Base-by-base conservation (phyloP, 92 coral and sea anemone genomes). In the Zoanthus sansibaricus region DNA sequence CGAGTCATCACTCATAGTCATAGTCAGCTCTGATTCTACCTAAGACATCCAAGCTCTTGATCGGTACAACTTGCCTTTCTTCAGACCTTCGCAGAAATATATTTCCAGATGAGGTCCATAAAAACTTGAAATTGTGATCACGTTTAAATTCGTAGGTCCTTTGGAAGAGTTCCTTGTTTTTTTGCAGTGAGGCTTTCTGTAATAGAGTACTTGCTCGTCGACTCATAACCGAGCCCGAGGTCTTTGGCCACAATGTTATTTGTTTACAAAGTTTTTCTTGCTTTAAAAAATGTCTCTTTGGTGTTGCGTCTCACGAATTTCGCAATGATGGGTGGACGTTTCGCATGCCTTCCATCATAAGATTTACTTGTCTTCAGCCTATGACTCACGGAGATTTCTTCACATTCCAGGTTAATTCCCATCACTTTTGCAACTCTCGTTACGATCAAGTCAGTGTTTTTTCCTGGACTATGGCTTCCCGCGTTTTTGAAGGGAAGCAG, bases 291-390 rank as follows among this genome's bases (percentile, higher is more conserved):
- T 70, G 48, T 79, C 21, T 82, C 90, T 55, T 78, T 79, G 75
- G 72, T 76, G 69, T 78, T 76, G 70, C 90, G 77, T 59, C 90
- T 37, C 55, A 83, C 88, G 83, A 88, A 71, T 64, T 88, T 82
- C 71, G 75, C 88, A 54, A 88, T 88, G 70, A 88, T 82, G 46
- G 90, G 31, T 51, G 49, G 83, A 86, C 20, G 45, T 61, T 51
- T 86, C 42, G 86, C 32, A 15, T 77, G 73, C 21, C 64, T 51
- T 72, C 86, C 49, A 51, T 75, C 20, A 87, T 62, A 31, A 73
- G 51, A 30, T 55, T 67, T 84, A 10, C 51, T 58, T 52, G 88
- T 71, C 47, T 73, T 58, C 17, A 82, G 79, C 68, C 77, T 89
- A 76, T 82, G 76, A 77, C 71, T 76, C 47, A 88, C 86, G 58